A percentile compares a stretch with the other conserved stretches of the same genome.
phyloP scores from a whole-genome alignment of 1,140 invertebrate genomes.

The Drosophila nikananu region DNA sequence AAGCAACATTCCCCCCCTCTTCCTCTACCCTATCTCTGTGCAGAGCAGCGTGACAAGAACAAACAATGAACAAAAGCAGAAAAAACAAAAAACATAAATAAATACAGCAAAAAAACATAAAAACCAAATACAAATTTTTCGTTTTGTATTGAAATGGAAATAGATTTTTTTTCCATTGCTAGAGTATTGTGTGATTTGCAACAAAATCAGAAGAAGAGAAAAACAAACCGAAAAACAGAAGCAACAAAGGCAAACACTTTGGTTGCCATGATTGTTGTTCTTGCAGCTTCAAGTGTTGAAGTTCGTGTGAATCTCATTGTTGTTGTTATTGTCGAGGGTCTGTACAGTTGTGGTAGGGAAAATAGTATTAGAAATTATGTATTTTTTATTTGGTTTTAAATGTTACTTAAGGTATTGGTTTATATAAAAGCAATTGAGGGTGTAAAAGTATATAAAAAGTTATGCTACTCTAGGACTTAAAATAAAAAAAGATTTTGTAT shows the following conservation, averaged over 20 bases:
- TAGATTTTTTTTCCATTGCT: slow-evolving; percentile 50
- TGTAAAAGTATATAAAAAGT: too few species aligned
- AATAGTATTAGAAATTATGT: neutral
- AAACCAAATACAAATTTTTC: slow-evolving; percentile 48
- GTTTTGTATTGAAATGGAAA: slow-evolving; percentile 76
- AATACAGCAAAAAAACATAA: slow-evolving; percentile 16
- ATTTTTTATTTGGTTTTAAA: neutral
- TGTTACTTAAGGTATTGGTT: neutral
- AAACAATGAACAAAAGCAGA: slow-evolving; percentile 57
- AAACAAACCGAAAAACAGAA: neutral
- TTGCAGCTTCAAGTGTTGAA: slow-evolving; percentile 64
- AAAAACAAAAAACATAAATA: slow-evolving; percentile 23
- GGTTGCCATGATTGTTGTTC: slow-evolving; percentile 33
- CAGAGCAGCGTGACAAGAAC: slow-evolving; percentile 79
- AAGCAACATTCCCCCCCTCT: neutral
- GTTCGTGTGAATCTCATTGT: slow-evolving; percentile 70
- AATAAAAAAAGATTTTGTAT: neutral
- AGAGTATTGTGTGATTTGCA: slow-evolving; percentile 60
- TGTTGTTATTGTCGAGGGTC: slow-evolving; percentile 5
- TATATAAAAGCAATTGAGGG: neutral
- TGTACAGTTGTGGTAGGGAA: neutral
- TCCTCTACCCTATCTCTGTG: slow-evolving; percentile 15
- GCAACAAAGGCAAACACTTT: slow-evolving; percentile 54
- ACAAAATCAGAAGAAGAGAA: slow-evolving; percentile 25
- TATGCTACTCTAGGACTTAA: too few species aligned